Percentiles rank a stretch among this genome's conserved stretches.
Evolutionary conservation across 1,140 invertebrate genomes (phyloP).

Genomic region (Drosophila triauraria): DNA sequence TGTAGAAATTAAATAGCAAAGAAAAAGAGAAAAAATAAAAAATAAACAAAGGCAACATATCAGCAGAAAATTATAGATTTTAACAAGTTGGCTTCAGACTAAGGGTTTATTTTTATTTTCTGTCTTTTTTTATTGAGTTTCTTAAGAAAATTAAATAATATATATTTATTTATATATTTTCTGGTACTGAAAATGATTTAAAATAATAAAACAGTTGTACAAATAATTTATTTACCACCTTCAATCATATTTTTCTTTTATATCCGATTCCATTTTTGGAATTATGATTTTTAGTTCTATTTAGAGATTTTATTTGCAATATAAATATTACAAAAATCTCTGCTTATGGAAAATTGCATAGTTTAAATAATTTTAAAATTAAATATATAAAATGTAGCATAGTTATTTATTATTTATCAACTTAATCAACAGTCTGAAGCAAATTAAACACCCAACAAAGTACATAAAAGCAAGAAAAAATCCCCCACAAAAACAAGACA

Average conservation of each 20-base stretch:
- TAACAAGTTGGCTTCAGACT: background rate
- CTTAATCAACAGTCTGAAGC: background rate
- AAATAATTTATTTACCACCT: no score
- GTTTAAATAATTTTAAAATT: no score
- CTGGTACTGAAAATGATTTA: no score
- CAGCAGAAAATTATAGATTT: constrained; percentile 10
- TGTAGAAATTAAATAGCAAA: constrained; percentile 8
- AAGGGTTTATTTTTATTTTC: no score
- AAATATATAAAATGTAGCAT: background rate
- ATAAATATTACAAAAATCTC: background rate
- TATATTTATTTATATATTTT: no score
- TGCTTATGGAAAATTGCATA: no score
- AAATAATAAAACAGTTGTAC: no score
- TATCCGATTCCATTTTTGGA: no score
- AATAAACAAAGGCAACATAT: constrained; percentile 17
- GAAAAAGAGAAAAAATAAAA: background rate
- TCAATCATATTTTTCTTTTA: no score
- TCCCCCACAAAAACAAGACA: constrained; percentile 3
- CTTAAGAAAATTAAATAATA: no score
- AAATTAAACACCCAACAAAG: background rate
- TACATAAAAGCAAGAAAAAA: background rate
- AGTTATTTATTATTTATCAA: background rate
- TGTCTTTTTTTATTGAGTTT: background rate
- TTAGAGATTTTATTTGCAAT: background rate
- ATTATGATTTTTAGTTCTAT: no score